A percentile compares a stretch with the other conserved stretches of the same genome.
These are phyloP conservation scores for Drosophila melanogaster DNA, from an alignment of 1,140 invertebrate genomes.

Conservation along the genomic window Release_6_plus_ISO1_MT NT_033779.5:17865001-17865500, in stretches of 20 bases:
- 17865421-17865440: not conserved
- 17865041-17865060: slow-evolving; percentile 51
- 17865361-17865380: no score
- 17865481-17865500: not conserved
- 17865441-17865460: not conserved
- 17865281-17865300: slow-evolving; percentile 25
- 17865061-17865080: slow-evolving; percentile 40
- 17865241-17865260: slow-evolving; percentile 51
- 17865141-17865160: slow-evolving; percentile 52
- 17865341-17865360: slow-evolving; percentile 27
- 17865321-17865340: slow-evolving; percentile 21
- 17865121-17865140: slow-evolving; percentile 45
- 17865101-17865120: slow-evolving; percentile 67
- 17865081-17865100: slow-evolving; percentile 66
- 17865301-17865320: slow-evolving; percentile 15
- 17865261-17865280: slow-evolving; percentile 50
- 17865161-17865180: slow-evolving; percentile 27
- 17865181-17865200: slow-evolving; percentile 36
- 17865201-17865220: slow-evolving; percentile 29
- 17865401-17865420: not conserved
- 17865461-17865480: not conserved
- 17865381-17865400: not conserved
- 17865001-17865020: slow-evolving; percentile 38
- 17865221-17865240: slow-evolving; percentile 45
- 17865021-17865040: slow-evolving; percentile 77